Evolutionary conservation across 2,113 vertebrate species (phyloP), one percentile per base, ranked within the genome.

Genomic region (Benthochromis sp.): DNA sequence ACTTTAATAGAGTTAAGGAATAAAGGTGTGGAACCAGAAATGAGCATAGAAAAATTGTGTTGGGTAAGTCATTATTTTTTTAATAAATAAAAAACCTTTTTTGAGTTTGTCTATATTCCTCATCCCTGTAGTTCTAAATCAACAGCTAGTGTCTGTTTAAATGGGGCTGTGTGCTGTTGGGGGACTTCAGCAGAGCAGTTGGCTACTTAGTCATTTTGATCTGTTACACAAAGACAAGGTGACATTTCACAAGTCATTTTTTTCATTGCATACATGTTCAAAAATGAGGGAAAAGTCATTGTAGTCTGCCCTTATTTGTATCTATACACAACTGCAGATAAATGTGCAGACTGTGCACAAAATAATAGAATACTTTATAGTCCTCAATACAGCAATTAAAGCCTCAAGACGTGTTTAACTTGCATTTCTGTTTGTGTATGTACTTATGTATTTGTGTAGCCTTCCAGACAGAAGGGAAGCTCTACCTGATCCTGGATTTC

Each of bases 401-500:
- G 12, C 19, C 3, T 50, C 13, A 55, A 19, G 81, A 21, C 57
- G 12, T 86, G 24, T 59, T 85, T 79, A 27, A 59, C 40, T 88
- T 52, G 47, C 24, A 27, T 82, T 61, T 79, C 14, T 88, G 52
- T 87, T 61, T 89, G 36, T 83, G 54, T 85, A 7, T 82, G 71
- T 85, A 52, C 82, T 6, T 78, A n/a, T 92, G 69, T 83, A 93
- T 93, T 90, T 93, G 59, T 90, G 36, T 87, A 99, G 98, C 98
- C 82, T 99, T 99, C 94, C 98, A 99, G 96, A 99, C 98, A 6
- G 98, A 99, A 86, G 98, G 98, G 14, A 99, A 99, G 89, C 97
- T 99, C 78, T 99, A 99, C 92, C 97, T 99, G 93, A 99, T 99
- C 91, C 96, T 99, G 84, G 98, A 99, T 96, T 99, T 99, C 93